Conservation (phyloP, 1,140 invertebrate genomes). For the Caerostris darwini region DNA sequence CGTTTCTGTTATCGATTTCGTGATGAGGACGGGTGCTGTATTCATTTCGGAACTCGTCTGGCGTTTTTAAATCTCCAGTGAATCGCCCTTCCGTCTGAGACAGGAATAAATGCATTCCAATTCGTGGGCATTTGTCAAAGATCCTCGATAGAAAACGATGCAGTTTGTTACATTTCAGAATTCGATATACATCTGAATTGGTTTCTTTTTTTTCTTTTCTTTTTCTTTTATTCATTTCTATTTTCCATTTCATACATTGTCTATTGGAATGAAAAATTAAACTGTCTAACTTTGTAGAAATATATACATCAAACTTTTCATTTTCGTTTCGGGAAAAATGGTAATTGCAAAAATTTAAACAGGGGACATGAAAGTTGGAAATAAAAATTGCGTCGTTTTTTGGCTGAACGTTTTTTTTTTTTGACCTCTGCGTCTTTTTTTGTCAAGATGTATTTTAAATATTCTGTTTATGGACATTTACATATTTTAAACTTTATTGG, state of each 20-base stretch:
- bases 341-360: no score
- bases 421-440: no score
- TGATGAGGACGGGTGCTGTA: conserved; percentile 16
- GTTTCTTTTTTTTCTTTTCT: background rate
- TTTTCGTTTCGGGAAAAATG: no score
- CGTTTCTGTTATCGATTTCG: background rate
- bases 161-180: background rate
- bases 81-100: background rate
- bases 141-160: background rate
- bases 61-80: background rate
- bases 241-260: background rate
- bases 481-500: no score
- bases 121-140: conserved; percentile 9
- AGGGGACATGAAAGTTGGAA: no score
- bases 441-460: no score
- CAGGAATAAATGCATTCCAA: conserved; percentile 33
- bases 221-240: background rate
- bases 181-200: background rate
- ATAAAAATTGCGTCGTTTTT: no score
- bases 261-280: background rate
- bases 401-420: no score
- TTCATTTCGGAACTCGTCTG: conserved; percentile 16
- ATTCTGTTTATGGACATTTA: no score
- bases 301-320: no score
- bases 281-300: background rate